Percentiles rank a stretch among this genome's conserved stretches.
phyloP scores from a whole-genome alignment of 2,888 invertebrate genomes.

The Ypsolopha scabrella region DNA sequence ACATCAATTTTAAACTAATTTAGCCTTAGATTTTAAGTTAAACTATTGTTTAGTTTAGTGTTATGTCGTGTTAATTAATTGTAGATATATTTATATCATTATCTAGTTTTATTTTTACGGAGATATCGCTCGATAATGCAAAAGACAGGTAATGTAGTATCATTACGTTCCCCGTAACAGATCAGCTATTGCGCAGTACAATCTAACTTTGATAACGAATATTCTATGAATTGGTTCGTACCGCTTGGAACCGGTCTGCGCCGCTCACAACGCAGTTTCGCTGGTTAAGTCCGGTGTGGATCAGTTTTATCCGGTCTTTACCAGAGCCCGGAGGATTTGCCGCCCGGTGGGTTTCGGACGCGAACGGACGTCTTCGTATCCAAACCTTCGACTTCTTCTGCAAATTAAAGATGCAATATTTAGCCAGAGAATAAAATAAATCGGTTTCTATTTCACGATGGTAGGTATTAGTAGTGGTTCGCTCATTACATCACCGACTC shows the following conservation, averaged over 20 bases:
- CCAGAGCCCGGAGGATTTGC: constrained; percentile 89
- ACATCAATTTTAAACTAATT: constrained; percentile 10
- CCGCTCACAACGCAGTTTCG: neutral
- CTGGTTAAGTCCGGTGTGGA: neutral
- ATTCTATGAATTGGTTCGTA: neutral
- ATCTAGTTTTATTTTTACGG: no score
- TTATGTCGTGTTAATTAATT: no score
- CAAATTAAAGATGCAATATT: constrained; percentile 25
- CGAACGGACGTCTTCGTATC: constrained; percentile 84
- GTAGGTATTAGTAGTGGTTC: no score
- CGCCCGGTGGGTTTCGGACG: constrained; percentile 91
- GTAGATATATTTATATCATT: no score
- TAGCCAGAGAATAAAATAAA: no score
- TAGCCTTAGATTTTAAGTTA: no score
- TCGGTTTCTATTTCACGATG: no score
- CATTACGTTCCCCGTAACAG: neutral
- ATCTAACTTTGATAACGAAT: neutral
- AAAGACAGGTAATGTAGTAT: neutral
- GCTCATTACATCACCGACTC: no score
- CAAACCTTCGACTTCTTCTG: constrained; percentile 82
- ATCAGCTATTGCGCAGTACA: neutral
- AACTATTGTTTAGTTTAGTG: no score
- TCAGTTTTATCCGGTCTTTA: constrained; percentile 48
- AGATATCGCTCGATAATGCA: no score
- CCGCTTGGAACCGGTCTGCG: neutral